Conservation (phyloP, 2,888 invertebrate species). For the Chrysolina americana region DNA sequence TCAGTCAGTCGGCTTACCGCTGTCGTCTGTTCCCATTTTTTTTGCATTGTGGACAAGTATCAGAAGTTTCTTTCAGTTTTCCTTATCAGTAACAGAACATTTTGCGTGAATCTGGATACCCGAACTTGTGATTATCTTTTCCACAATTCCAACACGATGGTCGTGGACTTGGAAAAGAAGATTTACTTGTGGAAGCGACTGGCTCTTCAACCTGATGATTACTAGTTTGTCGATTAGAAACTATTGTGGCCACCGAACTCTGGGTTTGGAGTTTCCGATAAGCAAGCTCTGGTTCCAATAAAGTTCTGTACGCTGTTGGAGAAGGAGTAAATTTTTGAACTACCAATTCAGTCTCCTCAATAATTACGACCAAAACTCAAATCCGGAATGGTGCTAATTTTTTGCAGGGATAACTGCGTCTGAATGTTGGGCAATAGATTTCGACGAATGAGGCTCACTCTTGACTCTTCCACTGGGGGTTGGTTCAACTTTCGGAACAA, state of each 20-base stretch:
- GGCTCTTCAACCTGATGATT: neutral
- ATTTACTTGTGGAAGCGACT: neutral
- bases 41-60: neutral
- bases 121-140: neutral
- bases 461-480: constrained; percentile 3
- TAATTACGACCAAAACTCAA: constrained; percentile 21
- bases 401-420: too few relatives aligned
- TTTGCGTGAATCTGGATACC: neutral
- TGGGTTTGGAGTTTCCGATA: constrained; percentile 10
- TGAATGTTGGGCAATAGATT: constrained; percentile 29
- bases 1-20: neutral
- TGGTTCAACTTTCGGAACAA: constrained; percentile 25
- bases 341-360: constrained; percentile 35
- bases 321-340: constrained; percentile 23
- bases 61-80: neutral
- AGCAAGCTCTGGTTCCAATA: constrained; percentile 34
- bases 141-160: constrained; percentile 17
- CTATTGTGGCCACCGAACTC: neutral
- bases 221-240: neutral
- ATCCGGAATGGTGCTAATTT: constrained; percentile 20
- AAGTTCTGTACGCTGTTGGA: constrained; percentile 18
- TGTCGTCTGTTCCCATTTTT: neutral
- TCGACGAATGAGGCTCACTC: constrained; percentile 28
- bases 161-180: neutral
- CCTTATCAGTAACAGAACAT: neutral